Conservation (phyloP, 2,888 invertebrate genomes). For the Margaritifera margaritifera region DNA sequence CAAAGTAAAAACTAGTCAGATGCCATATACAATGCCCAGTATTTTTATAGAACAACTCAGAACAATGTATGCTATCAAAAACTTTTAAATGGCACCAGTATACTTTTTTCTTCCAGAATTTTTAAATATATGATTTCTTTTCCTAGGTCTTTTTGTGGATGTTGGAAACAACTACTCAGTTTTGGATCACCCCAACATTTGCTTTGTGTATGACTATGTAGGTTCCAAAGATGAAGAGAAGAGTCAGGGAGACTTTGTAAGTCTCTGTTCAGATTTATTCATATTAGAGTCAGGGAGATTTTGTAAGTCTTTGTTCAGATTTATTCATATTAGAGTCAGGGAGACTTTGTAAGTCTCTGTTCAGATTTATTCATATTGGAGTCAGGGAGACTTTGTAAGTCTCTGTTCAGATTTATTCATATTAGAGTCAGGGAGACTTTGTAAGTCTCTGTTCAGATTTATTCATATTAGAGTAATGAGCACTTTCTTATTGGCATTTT, state of each 20-base stretch:
- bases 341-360: background rate
- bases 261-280: background rate
- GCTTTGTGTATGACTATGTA: conserved; percentile 72
- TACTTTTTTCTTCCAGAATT: background rate
- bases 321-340: background rate
- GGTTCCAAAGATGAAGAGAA: conserved; percentile 69
- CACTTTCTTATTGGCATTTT: too few relatives aligned
- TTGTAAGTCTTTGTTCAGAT: background rate
- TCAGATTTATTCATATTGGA: too few relatives aligned
- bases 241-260: conserved; percentile 65
- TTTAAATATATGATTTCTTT: conserved; percentile 2
- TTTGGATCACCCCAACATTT: conserved; percentile 70
- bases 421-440: background rate
- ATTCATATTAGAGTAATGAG: too few relatives aligned
- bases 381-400: too few relatives aligned
- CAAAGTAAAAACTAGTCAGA: too few relatives aligned
- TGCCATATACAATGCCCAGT: too few relatives aligned
- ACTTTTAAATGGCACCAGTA: too few relatives aligned
- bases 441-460: too few relatives aligned
- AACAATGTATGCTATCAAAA: too few relatives aligned
- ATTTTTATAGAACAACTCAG: too few relatives aligned
- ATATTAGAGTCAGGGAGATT: background rate
- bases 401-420: background rate
- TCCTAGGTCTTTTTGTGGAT: conserved; percentile 71
- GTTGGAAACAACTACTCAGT: conserved; percentile 72